Percentiles rank a stretch among this genome's conserved stretches.
Evolutionary conservation across 2,888 invertebrate species (phyloP).

Genomic region (Melieria picta): DNA sequence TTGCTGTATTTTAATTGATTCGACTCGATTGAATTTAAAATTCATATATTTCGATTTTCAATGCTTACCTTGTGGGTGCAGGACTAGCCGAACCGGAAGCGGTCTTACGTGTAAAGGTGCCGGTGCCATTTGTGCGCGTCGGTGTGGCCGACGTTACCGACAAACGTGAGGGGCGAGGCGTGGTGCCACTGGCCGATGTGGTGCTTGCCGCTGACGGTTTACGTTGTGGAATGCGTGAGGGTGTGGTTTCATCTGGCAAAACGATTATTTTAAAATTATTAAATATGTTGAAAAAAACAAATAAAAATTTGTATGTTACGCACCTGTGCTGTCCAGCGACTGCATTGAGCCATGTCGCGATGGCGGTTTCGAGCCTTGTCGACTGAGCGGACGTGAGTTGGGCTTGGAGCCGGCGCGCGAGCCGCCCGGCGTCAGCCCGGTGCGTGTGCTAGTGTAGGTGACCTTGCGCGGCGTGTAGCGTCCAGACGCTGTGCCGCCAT

Average conservation of each 20-base stretch:
- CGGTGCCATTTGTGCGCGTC: constrained; percentile 71
- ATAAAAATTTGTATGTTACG: constrained; percentile 9
- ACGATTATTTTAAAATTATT: neutral
- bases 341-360: constrained; percentile 93
- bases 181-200: constrained; percentile 67
- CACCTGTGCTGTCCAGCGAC: constrained; percentile 89
- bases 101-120: constrained; percentile 70
- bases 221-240: constrained; percentile 84
- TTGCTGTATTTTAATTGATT: neutral
- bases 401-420: constrained; percentile 81
- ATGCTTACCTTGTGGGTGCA: constrained; percentile 77
- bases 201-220: constrained; percentile 72
- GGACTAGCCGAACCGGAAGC: constrained; percentile 83
- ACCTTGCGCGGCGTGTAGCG: constrained; percentile 75
- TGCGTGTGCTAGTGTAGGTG: constrained; percentile 70
- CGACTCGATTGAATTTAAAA: constrained; percentile 29
- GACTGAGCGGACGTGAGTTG: constrained; percentile 84
- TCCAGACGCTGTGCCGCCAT: constrained; percentile 57
- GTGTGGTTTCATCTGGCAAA: constrained; percentile 68
- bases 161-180: constrained; percentile 69
- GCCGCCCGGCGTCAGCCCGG: constrained; percentile 79
- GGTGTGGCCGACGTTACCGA: constrained; percentile 71
- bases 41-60: constrained; percentile 23
- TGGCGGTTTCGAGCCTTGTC: constrained; percentile 90
- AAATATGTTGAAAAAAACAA: neutral